Conservation (phyloP, 2,888 invertebrate species). For the Cataglyphis livida region DNA sequence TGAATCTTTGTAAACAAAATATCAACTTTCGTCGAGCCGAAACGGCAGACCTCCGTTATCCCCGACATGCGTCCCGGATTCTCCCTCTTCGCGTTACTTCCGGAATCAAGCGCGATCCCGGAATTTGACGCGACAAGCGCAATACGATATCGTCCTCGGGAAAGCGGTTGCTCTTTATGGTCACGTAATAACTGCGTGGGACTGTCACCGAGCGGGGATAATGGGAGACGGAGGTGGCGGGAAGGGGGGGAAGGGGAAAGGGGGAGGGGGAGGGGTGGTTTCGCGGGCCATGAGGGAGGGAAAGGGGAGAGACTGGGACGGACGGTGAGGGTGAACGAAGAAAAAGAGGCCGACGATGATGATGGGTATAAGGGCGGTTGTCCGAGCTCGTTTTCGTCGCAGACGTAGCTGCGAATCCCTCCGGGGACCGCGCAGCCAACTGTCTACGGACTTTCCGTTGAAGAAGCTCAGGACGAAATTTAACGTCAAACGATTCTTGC, state of each 20-base stretch:
- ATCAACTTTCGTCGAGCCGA: constrained; percentile 31
- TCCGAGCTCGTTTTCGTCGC: constrained; percentile 82
- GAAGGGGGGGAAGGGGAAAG: constrained; percentile 8
- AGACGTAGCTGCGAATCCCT: constrained; percentile 79
- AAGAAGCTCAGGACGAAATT: constrained; percentile 78
- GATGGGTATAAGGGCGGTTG: constrained; percentile 84
- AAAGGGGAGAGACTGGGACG: constrained; percentile 31
- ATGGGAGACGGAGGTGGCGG: not conserved
- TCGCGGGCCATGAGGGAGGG: constrained; percentile 46
- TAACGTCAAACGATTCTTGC: constrained; percentile 70
- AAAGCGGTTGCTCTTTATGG: constrained; percentile 72
- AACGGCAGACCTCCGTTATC: not conserved
- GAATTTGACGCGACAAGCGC: constrained; percentile 69
- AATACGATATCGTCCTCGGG: constrained; percentile 65
- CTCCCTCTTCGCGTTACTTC: constrained; percentile 35
- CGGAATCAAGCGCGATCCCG: constrained; percentile 48
- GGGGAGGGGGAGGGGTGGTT: constrained; percentile 49
- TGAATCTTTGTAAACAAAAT: constrained; percentile 42
- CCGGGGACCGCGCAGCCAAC: constrained; percentile 79
- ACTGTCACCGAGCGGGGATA: constrained; percentile 17
- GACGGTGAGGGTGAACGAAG: constrained; percentile 56
- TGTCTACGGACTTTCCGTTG: constrained; percentile 79
- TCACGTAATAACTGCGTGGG: constrained; percentile 68
- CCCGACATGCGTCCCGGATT: constrained; percentile 33
- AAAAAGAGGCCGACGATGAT: constrained; percentile 79